A percentile compares a stretch with the other conserved stretches of the same genome.
Evolutionary conservation across 2,113 vertebrate genomes (phyloP).

Genomic region (Pipra filicauda): DNA sequence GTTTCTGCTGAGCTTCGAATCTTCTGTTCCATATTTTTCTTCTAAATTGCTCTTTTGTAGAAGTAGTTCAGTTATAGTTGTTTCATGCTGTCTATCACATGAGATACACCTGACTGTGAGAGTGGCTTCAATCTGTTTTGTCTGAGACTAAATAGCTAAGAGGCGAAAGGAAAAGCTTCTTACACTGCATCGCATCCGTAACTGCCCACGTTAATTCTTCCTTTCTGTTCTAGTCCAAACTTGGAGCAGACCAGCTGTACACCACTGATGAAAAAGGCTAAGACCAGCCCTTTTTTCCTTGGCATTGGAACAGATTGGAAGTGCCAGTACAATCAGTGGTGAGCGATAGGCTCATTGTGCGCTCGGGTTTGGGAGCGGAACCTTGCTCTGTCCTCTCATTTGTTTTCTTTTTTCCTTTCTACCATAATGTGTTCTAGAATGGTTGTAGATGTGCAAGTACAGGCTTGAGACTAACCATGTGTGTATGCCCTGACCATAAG

Average conservation of each 20-base stretch:
- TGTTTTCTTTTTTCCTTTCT: neutral
- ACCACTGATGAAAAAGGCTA: neutral
- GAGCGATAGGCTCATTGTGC: fast-evolving
- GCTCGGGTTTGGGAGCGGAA: neutral
- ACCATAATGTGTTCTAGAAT: neutral
- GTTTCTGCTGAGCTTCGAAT: neutral
- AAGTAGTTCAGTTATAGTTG: neutral
- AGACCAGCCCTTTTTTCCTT: neutral
- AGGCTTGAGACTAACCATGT: neutral
- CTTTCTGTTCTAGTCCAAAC: neutral
- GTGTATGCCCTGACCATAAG: neutral
- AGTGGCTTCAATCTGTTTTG: neutral
- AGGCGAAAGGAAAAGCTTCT: conserved; percentile 26
- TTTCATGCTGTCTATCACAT: neutral
- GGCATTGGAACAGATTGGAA: neutral
- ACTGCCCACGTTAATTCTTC: neutral
- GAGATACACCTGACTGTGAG: neutral
- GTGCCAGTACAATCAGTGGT: neutral
- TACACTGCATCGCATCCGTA: neutral
- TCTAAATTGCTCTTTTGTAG: neutral
- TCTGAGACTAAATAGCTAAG: neutral
- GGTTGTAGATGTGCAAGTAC: neutral
- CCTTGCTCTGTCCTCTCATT: neutral
- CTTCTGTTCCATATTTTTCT: neutral
- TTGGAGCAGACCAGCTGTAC: neutral